phyloP scores from a whole-genome alignment of 2,113 vertebrate genomes.

The Cochlearius cochlearius region DNA sequence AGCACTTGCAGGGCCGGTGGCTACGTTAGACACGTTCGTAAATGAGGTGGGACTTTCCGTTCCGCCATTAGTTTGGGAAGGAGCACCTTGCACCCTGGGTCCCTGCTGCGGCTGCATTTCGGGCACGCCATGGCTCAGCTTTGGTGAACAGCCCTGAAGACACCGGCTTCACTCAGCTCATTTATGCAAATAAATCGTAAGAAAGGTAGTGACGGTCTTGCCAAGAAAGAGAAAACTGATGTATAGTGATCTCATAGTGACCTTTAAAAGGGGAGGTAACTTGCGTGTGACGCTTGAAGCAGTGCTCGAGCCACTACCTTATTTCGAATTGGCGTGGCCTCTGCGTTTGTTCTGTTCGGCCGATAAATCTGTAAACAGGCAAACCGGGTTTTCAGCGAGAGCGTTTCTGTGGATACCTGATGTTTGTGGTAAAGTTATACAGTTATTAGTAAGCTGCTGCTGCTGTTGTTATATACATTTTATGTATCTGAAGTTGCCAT shows the following conservation, averaged over 20 bases:
- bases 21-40: accelerated
- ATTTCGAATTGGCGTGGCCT: background rate
- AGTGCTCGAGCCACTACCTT: accelerated
- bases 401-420: background rate
- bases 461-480: background rate
- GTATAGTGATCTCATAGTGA: background rate
- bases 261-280: background rate
- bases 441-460: background rate
- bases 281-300: background rate
- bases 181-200: background rate
- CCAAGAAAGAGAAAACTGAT: background rate
- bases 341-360: background rate
- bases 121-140: background rate
- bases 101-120: accelerated
- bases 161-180: background rate
- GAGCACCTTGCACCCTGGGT: background rate
- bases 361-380: background rate
- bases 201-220: background rate
- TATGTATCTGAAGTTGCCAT: background rate
- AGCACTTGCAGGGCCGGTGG: accelerated
- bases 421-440: background rate
- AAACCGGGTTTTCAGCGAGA: background rate
- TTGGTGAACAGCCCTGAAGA: background rate
- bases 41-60: background rate
- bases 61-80: background rate